phyloP scores from a whole-genome alignment of 2,797 vertebrate species.

The Falco novaeseelandiae region DNA sequence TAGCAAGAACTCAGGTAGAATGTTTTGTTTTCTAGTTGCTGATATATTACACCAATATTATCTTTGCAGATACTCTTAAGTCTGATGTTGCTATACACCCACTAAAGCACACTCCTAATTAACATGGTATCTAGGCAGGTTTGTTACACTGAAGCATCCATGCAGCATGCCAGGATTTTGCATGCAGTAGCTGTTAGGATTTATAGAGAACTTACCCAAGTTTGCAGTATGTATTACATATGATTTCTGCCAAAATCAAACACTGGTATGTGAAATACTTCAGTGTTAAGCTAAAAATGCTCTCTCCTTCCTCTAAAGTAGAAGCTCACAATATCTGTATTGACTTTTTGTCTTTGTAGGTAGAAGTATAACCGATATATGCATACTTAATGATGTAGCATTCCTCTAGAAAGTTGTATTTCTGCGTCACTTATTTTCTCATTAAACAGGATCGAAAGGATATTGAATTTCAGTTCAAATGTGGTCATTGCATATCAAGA shows the following conservation, averaged over 20 bases:
- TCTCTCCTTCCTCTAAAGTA: not conserved
- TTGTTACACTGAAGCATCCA: not conserved
- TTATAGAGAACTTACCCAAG: not conserved
- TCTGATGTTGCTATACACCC: not conserved
- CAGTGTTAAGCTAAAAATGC: not conserved
- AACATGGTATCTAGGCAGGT: not conserved
- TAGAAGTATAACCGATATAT: not conserved
- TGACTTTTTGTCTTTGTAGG: not conserved
- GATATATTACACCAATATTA: not conserved
- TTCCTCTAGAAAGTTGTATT: not conserved
- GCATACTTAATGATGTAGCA: not conserved
- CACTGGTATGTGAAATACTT: not conserved
- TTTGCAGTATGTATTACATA: not conserved
- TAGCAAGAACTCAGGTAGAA: not conserved
- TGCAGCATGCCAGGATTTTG: conserved; percentile 2
- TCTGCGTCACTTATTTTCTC: not conserved
- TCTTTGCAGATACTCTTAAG: not conserved
- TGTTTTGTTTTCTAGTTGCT: not conserved
- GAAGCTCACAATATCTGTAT: not conserved
- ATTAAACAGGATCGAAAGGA: not conserved
- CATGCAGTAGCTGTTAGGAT: not conserved
- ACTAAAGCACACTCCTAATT: not conserved
- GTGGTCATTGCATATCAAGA: not conserved
- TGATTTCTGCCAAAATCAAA: conserved; percentile 6
- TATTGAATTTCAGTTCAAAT: not conserved